Percentiles rank a stretch among this genome's conserved stretches.
phyloP scores from a whole-genome alignment of 2,888 invertebrate genomes.

The Hemaris fuciformis region DNA sequence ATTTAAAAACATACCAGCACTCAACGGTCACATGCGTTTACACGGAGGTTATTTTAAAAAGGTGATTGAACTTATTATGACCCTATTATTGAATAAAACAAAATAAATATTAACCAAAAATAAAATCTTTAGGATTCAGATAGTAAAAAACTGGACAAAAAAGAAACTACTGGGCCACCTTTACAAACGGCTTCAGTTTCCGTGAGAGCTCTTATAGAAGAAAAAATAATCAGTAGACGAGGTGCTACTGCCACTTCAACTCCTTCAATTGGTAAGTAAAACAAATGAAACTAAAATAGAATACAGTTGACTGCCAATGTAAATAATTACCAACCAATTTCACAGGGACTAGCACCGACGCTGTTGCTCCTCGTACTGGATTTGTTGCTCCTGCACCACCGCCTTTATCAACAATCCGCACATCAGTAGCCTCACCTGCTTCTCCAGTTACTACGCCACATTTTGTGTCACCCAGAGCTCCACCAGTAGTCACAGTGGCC shows the following conservation, averaged over 20 bases:
- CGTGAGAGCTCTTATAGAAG: slow-evolving; percentile 94
- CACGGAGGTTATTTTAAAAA: slow-evolving; percentile 99
- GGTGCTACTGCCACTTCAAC: slow-evolving; percentile 72
- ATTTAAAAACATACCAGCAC: slow-evolving; percentile 98
- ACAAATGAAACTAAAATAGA: background rate
- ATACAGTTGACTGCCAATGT: background rate
- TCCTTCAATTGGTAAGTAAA: slow-evolving; percentile 46
- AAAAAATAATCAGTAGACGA: slow-evolving; percentile 95
- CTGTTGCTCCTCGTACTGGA: slow-evolving; percentile 52
- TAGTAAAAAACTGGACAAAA: slow-evolving; percentile 92
- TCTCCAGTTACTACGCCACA: slow-evolving; percentile 70
- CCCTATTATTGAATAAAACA: background rate
- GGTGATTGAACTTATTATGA: slow-evolving; percentile 64
- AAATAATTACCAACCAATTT: background rate
- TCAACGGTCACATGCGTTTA: slow-evolving; percentile 98
- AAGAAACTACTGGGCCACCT: slow-evolving; percentile 90
- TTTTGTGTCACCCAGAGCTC: slow-evolving; percentile 71
- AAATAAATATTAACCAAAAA: background rate
- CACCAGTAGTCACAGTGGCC: slow-evolving; percentile 62
- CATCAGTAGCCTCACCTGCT: slow-evolving; percentile 59
- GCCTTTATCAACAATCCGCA: slow-evolving; percentile 63
- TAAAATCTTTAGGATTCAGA: slow-evolving; percentile 85
- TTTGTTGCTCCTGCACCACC: slow-evolving; percentile 73
- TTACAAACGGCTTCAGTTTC: slow-evolving; percentile 96
- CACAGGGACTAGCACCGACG: slow-evolving; percentile 53